Conservation (phyloP, 1,140 invertebrate species). For the Lordiphosa collinella region DNA sequence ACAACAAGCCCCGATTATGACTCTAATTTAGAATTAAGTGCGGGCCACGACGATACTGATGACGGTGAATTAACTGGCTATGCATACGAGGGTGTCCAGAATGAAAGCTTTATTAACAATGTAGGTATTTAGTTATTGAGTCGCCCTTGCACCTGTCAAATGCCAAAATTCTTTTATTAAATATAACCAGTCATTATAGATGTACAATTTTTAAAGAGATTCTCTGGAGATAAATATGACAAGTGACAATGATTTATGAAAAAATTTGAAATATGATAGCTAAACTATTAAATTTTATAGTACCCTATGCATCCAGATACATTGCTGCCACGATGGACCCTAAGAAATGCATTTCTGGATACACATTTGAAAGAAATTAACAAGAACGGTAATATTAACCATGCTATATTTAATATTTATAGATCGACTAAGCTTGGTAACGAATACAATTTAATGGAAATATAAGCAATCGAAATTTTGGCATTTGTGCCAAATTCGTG, state of each 20-base stretch:
- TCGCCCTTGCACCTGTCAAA: too few relatives aligned
- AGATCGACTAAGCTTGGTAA: too few relatives aligned
- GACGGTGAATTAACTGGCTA: slow-evolving; percentile 63
- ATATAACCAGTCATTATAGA: too few relatives aligned
- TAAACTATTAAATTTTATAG: slow-evolving; percentile 3
- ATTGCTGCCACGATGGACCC: neutral
- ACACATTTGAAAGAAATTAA: slow-evolving; percentile 18
- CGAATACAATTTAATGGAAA: too few relatives aligned
- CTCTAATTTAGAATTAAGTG: neutral
- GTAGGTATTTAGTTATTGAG: slow-evolving; percentile 6
- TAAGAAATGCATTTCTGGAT: neutral
- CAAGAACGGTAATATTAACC: slow-evolving; percentile 43
- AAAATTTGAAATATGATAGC: too few relatives aligned
- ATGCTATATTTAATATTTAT: too few relatives aligned
- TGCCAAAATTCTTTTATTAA: too few relatives aligned
- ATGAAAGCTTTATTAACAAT: slow-evolving; percentile 1
- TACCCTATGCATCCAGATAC: neutral
- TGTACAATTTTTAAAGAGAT: too few relatives aligned
- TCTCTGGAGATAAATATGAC: too few relatives aligned
- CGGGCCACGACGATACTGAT: slow-evolving; percentile 35
- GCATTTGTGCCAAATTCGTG: too few relatives aligned
- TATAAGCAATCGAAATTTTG: too few relatives aligned
- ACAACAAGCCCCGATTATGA: neutral
- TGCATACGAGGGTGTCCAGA: slow-evolving; percentile 26
- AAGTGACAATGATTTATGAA: too few relatives aligned